Evolutionary conservation across 2,797 vertebrate species (phyloP).

Genomic region (Fratercula arctica): DNA sequence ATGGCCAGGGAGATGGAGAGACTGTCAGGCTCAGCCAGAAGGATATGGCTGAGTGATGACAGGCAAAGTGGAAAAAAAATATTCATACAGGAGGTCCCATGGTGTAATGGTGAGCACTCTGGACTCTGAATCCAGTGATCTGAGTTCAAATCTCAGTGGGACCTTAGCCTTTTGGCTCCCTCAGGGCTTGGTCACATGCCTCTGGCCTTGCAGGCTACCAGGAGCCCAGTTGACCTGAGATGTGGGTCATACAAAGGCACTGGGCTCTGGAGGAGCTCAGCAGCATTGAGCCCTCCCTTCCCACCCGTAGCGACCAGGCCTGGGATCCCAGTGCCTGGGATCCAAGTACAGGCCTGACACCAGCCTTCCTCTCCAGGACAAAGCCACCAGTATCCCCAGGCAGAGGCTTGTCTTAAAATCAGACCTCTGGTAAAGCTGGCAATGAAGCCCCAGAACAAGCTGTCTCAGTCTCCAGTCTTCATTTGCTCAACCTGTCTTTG

Average conservation of each 20-base stretch:
- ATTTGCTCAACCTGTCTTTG: too few relatives aligned
- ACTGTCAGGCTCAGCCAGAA: not conserved
- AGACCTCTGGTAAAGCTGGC: not conserved
- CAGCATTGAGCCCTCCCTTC: not conserved
- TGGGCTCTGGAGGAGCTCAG: not conserved
- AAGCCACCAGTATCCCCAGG: not conserved
- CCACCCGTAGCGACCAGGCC: not conserved
- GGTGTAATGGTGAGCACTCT: conserved; percentile 50
- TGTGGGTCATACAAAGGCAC: too few relatives aligned
- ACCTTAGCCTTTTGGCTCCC: not conserved
- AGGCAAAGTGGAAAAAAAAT: too few relatives aligned
- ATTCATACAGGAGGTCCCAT: not conserved
- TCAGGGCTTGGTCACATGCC: too few relatives aligned
- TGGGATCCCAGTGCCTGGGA: not conserved
- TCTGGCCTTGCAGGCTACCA: too few relatives aligned
- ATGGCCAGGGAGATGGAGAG: not conserved
- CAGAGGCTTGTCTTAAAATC: not conserved
- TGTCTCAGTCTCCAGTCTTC: not conserved
- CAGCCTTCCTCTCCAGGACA: not conserved
- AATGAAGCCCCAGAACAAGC: not conserved
- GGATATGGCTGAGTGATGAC: too few relatives aligned
- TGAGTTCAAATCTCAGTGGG: conserved; percentile 49
- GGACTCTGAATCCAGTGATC: conserved; percentile 53
- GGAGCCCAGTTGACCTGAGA: too few relatives aligned
- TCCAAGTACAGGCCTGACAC: not conserved